A percentile compares a stretch with the other conserved stretches of the same genome.
These are phyloP conservation scores for Drosophila hamatofila DNA, from an alignment of 2,888 invertebrate genomes.

Conservation along the genomic window DNA sequence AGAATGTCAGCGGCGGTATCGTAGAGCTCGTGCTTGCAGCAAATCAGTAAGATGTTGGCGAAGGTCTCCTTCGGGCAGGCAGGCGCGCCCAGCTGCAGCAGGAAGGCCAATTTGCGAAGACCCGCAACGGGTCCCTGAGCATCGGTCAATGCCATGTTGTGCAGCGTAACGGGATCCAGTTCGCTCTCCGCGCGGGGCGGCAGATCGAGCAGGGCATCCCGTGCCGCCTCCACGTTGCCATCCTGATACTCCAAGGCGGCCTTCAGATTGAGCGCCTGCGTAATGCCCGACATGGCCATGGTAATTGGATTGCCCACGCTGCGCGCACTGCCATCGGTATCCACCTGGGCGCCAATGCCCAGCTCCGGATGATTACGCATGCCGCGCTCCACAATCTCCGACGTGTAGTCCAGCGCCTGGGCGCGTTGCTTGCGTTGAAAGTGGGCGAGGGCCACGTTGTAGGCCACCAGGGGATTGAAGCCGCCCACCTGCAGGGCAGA, in stretches of 20 bases:
- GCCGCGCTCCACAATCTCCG: slow-evolving; percentile 97
- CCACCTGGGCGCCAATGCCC: slow-evolving; percentile 98
- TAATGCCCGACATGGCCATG: slow-evolving; percentile 97
- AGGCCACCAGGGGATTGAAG: slow-evolving; percentile 95
- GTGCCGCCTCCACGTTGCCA: slow-evolving; percentile 91
- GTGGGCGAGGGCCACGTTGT: slow-evolving; percentile 97
- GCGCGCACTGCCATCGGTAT: slow-evolving; percentile 87
- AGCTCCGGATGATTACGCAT: slow-evolving; percentile 98
- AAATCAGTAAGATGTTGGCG: slow-evolving; percentile 96
- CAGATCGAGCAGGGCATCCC: slow-evolving; percentile 95
- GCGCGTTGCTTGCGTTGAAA: slow-evolving; percentile 97
- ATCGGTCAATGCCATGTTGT: slow-evolving; percentile 96
- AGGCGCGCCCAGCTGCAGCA: slow-evolving; percentile 95
- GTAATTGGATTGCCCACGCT: slow-evolving; percentile 91
- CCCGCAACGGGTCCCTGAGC: slow-evolving; percentile 97
- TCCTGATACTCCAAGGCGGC: slow-evolving; percentile 99
- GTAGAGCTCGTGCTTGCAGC: slow-evolving; percentile 98
- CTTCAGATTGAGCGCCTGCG: slow-evolving; percentile 99
- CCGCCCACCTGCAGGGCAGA: slow-evolving; percentile 94
- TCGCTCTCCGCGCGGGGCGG: slow-evolving; percentile 98
- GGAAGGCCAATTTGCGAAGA: slow-evolving; percentile 92
- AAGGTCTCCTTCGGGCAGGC: slow-evolving; percentile 98
- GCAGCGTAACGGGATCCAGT: slow-evolving; percentile 98
- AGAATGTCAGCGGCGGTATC: slow-evolving; percentile 99
- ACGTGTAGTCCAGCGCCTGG: slow-evolving; percentile 95